Evolutionary conservation across 1,140 invertebrate genomes (phyloP).

Genomic region (Nasonia longicornis): DNA sequence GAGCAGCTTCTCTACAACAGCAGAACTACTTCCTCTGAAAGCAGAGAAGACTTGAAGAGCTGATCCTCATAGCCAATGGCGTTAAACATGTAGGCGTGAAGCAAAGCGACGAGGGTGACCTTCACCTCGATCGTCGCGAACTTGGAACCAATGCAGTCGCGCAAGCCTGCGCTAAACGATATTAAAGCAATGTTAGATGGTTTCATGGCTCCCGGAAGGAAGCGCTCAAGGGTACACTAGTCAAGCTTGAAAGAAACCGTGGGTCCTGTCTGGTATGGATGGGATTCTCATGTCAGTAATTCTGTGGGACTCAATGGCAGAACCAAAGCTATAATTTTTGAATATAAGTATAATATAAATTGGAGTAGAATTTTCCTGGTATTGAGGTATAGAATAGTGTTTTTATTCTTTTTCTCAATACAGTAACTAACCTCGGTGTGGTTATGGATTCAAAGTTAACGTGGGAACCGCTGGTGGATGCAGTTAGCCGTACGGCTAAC

Average conservation of each 20-base stretch:
- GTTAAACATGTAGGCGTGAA: constrained; percentile 69
- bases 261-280: constrained; percentile 59
- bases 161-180: constrained; percentile 73
- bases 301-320: too few species aligned
- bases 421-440: too few species aligned
- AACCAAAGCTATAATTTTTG: too few species aligned
- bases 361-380: too few species aligned
- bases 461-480: too few species aligned
- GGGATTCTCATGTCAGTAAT: too few species aligned
- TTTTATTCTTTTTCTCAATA: too few species aligned
- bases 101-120: constrained; percentile 70
- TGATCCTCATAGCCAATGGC: constrained; percentile 57
- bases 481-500: too few species aligned
- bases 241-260: constrained; percentile 74
- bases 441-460: too few species aligned
- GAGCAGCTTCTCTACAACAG: too few species aligned
- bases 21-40: constrained; percentile 54
- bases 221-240: constrained; percentile 74
- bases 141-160: constrained; percentile 67
- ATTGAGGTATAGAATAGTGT: too few species aligned
- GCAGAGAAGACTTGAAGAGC: constrained; percentile 48
- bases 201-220: constrained; percentile 65
- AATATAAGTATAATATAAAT: too few species aligned
- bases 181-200: constrained; percentile 70
- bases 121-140: constrained; percentile 76